Conservation (phyloP, 2,113 vertebrate species). For the Peromyscus polionotus region DNA sequence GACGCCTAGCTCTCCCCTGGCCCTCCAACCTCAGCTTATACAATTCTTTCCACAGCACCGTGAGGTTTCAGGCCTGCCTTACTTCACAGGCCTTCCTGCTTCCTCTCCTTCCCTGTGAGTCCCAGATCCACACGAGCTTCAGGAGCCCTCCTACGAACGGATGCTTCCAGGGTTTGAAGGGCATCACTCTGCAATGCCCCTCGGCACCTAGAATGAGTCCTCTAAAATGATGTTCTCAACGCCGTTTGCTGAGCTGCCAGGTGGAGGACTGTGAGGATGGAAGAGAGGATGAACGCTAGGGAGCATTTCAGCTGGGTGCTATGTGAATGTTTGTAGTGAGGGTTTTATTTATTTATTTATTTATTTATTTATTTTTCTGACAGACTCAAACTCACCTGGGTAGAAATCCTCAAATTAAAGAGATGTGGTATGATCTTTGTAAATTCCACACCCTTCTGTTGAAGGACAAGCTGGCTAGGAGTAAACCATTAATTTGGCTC, state of each 20-base stretch:
- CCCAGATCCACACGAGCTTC: not conserved
- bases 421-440: slow-evolving; percentile 34
- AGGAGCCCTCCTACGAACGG: not conserved
- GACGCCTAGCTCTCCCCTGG: no score
- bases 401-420: slow-evolving; percentile 51
- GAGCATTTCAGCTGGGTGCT: not conserved
- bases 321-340: not conserved
- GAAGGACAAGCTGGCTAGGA: slow-evolving; percentile 23
- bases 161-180: not conserved
- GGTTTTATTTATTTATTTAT: not conserved
- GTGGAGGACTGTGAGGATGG: not conserved
- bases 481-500: slow-evolving; percentile 67
- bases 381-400: not conserved
- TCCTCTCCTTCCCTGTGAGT: not conserved
- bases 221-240: not conserved
- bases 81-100: not conserved
- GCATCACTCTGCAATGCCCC: not conserved
- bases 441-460: not conserved
- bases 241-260: not conserved
- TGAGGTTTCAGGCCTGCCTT: not conserved
- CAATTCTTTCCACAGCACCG: not conserved
- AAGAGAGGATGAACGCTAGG: not conserved
- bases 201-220: not conserved
- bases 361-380: not conserved
- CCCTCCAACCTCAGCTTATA: not conserved